Evolutionary conservation across 2,888 invertebrate genomes (phyloP), one percentile per base, ranked within the genome.

Genomic region (Macrophya alboannulata): DNA sequence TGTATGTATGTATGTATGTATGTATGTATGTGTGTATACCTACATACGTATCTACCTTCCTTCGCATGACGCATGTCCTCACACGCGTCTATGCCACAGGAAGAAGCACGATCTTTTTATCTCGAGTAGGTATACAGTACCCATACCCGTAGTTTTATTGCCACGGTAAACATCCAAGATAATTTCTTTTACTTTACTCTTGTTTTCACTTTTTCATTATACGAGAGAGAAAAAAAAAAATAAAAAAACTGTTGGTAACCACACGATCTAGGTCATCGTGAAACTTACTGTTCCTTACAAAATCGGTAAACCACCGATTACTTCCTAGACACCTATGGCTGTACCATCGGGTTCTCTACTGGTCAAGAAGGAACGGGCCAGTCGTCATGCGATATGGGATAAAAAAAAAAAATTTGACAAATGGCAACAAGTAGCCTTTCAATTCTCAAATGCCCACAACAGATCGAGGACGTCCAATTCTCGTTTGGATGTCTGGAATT

Each of bases 111-210:
- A 79, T 77, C 65, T 85, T 71, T 85, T 85, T 85, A 85, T 85
- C 85, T 85, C 79, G 71, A 79, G 81, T 65, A 77, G 68, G 81
- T 65, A 77, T 68, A 83, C 48, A 48, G 45, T 37, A 17, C 48
- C 48, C 40, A 81, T 43, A 43, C n/a, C 65, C 76, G 48, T 40
- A 21, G 62, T 77, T 81, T 85, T 85, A 85, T 85, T 85, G 79
- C 85, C 81, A 71, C 40, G 79, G 85, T 51, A 85, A 85, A 85
- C 71, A 85, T 68, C 9, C 21, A 12, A 81, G 85, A 85, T 85
- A 82, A 85, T 85, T 71, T 71, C 81, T 81, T 82, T 25, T 82
- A 21, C 81, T 71, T 55, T 79, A 51, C 65, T 83, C 68, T 65
- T 83, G 17, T 71, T 71, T 71, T 83, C 83, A 48, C 65, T 71